Evolutionary conservation across 2,888 invertebrate species (phyloP).

Genomic region (Stenichneumon culpator): DNA sequence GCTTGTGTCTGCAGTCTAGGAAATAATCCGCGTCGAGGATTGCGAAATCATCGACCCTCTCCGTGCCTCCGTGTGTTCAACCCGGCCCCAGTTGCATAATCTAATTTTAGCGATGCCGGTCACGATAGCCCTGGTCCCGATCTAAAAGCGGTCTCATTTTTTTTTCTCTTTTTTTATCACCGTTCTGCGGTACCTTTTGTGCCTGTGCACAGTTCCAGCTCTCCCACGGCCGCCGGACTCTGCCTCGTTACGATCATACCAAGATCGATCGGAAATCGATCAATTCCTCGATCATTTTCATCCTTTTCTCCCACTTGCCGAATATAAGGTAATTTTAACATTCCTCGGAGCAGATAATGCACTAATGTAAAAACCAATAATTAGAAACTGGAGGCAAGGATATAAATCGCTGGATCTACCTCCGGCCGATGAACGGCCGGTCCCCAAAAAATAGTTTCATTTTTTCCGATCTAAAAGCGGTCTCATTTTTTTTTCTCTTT

Average conservation of each 20-base stretch:
- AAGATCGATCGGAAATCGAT: not conserved
- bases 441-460: not conserved
- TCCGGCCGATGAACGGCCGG: not conserved
- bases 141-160: slow-evolving; percentile 33
- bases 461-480: no score
- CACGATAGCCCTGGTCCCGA: slow-evolving; percentile 53
- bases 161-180: not conserved
- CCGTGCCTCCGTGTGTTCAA: slow-evolving; percentile 7
- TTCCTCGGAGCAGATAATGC: no score
- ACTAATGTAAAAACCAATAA: no score
- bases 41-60: slow-evolving; percentile 47
- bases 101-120: slow-evolving; percentile 42
- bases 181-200: no score
- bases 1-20: slow-evolving; percentile 11
- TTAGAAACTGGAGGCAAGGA: no score
- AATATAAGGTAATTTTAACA: no score
- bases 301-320: not conserved
- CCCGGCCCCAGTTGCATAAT: slow-evolving; percentile 52
- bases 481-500: no score
- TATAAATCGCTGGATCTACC: not conserved
- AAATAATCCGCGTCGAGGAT: slow-evolving; percentile 53
- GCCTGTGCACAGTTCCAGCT: no score
- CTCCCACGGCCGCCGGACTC: no score
- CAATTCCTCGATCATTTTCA: not conserved
- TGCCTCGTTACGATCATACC: not conserved